Conservation (phyloP, 2,888 invertebrate genomes). For the Ligdia adustata region DNA sequence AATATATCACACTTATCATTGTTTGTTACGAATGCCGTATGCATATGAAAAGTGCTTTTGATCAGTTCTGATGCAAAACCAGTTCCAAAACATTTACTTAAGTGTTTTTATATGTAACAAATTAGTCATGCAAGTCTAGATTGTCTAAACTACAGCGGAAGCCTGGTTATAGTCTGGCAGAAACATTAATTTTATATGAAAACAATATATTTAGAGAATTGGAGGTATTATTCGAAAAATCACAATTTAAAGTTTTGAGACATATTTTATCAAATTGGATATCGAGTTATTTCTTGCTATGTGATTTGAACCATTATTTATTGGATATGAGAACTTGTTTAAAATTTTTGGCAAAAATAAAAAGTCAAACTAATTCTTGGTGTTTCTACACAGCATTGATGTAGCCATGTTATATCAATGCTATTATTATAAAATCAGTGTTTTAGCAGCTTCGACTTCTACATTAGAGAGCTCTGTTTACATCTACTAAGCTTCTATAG, state of each 20-base stretch:
- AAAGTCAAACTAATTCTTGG: too few relatives aligned
- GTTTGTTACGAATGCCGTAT: constrained; percentile 47
- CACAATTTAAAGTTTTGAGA: constrained; percentile 8
- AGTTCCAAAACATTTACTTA: constrained; percentile 28
- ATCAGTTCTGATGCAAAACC: constrained; percentile 31
- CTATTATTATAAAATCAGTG: too few relatives aligned
- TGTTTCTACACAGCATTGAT: too few relatives aligned
- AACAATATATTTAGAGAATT: constrained; percentile 7
- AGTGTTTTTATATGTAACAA: constrained; percentile 29
- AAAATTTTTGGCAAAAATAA: too few relatives aligned
- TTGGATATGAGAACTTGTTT: too few relatives aligned
- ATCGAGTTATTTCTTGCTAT: too few relatives aligned
- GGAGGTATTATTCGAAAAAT: background rate
- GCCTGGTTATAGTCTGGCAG: constrained; percentile 13
- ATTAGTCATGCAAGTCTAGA: constrained; percentile 29
- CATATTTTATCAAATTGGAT: constrained; percentile 9
- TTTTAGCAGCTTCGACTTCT: too few relatives aligned
- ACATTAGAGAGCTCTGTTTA: too few relatives aligned
- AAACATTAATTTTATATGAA: constrained; percentile 15
- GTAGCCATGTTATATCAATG: too few relatives aligned
- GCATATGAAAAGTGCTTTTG: constrained; percentile 25
- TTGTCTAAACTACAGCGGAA: constrained; percentile 22
- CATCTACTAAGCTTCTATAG: too few relatives aligned
- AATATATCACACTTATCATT: constrained; percentile 47
- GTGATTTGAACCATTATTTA: too few relatives aligned